Evolutionary conservation across 2,113 vertebrate species (phyloP), one percentile per base, ranked within the genome.

Genomic region (zebrafish (Danio rerio)): DNA sequence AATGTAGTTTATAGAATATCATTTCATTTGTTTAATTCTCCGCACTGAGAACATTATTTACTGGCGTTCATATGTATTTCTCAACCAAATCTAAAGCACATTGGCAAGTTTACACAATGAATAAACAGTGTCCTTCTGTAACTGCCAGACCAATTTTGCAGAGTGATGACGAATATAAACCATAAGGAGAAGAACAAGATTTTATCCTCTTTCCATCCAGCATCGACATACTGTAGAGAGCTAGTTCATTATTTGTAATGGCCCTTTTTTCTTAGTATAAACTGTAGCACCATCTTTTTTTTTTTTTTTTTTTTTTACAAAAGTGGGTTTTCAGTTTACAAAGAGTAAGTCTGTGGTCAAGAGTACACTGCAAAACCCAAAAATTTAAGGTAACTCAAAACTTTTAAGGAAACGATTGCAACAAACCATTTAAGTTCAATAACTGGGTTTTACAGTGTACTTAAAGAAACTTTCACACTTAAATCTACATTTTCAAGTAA

Each of bases 21-120:
- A 52, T 74, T 75, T 47, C 11, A 59, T 15, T 58, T 43, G 52
- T 56, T 74, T 58, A 58, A 58, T 74, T 59, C n/a, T 75, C n/a
- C 5, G 10, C n/a, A 1, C 11, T 15, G 55, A 47, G 16, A 55
- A 20, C 16, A 45, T 56, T 45, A 73, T 74, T 45, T 75, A 58
- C 13, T 58, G 42, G 7, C 40, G 20, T 58, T 58, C 9, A 45
- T 45, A 0, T 75, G 16, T 42, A 58, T 59, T 58, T 47, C 42
- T 45, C 42, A 20, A 45, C 11, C 42, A 59, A 59, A 75, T 75
- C 55, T 45, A 47, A 59, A 75, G 10, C 73, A 61, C 42, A 20
- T 9, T 47, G 55, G 31, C n/a, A 20, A 75, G 73, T 75, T 75
- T 75, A 59, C 55, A 61, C 9, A 61, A 45, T 20, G 10, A 59